A percentile compares a stretch with the other conserved stretches of the same genome.
These are phyloP conservation scores for Octomys mimax DNA, from an alignment of 2,797 vertebrate species.

Conservation along the genomic window DNA sequence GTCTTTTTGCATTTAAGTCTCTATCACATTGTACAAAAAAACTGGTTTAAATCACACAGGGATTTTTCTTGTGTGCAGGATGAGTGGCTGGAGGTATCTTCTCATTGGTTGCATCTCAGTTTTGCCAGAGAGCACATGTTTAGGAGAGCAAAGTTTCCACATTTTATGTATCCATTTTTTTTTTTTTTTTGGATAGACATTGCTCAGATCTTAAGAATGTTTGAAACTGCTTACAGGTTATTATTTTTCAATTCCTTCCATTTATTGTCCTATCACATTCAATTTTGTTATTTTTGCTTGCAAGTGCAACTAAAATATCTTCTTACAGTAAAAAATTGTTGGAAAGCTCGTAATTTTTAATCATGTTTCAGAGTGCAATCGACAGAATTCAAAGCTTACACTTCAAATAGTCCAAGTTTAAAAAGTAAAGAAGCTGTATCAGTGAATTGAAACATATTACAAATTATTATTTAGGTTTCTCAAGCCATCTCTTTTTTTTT, in stretches of 20 bases:
- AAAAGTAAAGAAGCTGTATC: neutral
- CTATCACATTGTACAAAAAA: neutral
- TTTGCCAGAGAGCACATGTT: neutral
- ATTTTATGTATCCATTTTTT: neutral
- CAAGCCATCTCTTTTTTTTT: too few species aligned
- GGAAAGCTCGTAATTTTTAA: neutral
- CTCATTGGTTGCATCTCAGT: neutral
- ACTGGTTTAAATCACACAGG: neutral
- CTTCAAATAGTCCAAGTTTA: neutral
- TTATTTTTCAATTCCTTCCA: neutral
- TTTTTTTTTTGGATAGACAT: neutral
- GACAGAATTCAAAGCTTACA: neutral
- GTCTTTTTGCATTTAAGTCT: neutral
- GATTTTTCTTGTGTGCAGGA: neutral
- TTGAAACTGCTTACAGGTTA: neutral
- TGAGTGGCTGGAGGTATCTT: neutral
- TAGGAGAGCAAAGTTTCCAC: neutral
- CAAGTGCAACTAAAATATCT: neutral
- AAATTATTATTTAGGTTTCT: slow-evolving; percentile 18
- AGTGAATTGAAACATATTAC: slow-evolving; percentile 27
- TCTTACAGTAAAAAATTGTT: neutral
- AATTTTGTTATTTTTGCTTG: slow-evolving; percentile 11
- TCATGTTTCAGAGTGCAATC: neutral
- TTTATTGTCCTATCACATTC: neutral
- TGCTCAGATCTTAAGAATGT: neutral